Evolutionary conservation across 1,140 invertebrate genomes (phyloP).

Genomic region (Rhyzopertha dominica): DNA sequence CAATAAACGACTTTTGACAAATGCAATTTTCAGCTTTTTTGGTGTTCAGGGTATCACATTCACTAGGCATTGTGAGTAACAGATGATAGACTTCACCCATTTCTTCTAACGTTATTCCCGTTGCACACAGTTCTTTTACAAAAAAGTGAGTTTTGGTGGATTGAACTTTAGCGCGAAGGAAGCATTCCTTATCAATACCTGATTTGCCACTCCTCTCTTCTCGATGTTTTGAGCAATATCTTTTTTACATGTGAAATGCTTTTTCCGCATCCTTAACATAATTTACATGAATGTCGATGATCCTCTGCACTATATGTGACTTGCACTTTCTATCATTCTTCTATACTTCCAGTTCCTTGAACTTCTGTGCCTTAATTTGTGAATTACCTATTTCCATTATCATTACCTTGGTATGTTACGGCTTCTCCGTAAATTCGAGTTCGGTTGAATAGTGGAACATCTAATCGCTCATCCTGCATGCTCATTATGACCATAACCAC

Average conservation of each 20-base stretch:
- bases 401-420: no score
- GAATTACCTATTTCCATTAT: no score
- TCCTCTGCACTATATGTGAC: conserved; percentile 10
- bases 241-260: conserved; percentile 12
- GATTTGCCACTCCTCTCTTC: no score
- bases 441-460: no score
- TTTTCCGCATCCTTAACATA: conserved; percentile 14
- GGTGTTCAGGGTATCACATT: conserved; percentile 40
- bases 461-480: no score
- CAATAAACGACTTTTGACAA: conserved; percentile 15
- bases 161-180: no score
- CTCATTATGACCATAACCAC: no score
- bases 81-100: conserved; percentile 37
- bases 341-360: no score
- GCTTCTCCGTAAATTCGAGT: conserved; percentile 2
- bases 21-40: conserved; percentile 36
- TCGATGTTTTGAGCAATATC: no score
- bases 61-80: conserved; percentile 38
- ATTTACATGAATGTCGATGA: conserved; percentile 6
- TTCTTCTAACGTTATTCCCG: conserved; percentile 23
- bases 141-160: no score
- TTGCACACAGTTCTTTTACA: conserved; percentile 18
- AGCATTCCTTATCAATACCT: no score
- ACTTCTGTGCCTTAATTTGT: no score
- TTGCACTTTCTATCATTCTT: conserved; percentile 5